Percentiles rank a stretch among this genome's conserved stretches.
Evolutionary conservation across 2,888 invertebrate genomes (phyloP).

Genomic region (Drosophila aldrichi): DNA sequence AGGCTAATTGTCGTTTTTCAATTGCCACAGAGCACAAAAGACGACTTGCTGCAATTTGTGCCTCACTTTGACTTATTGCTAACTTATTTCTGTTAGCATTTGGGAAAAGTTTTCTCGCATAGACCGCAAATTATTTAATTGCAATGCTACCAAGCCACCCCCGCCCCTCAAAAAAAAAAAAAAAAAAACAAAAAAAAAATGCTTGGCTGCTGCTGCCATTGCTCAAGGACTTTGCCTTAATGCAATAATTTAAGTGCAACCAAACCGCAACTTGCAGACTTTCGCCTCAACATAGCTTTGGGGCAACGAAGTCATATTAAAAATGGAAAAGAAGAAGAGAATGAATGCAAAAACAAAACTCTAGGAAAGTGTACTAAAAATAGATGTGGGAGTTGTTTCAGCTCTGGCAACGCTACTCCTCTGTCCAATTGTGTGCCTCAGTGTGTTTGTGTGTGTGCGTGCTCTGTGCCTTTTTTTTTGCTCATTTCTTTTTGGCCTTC

Average conservation of each 20-base stretch:
- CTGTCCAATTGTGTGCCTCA: background rate
- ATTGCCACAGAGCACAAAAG: slow-evolving; percentile 56
- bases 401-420: slow-evolving; percentile 25
- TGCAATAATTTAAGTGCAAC: slow-evolving; percentile 80
- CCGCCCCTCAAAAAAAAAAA: background rate
- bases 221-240: slow-evolving; percentile 70
- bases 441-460: background rate
- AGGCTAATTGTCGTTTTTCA: slow-evolving; percentile 77
- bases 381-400: slow-evolving; percentile 57
- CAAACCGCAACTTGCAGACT: slow-evolving; percentile 69
- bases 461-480: background rate
- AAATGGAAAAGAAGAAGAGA: slow-evolving; percentile 50
- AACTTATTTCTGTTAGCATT: slow-evolving; percentile 56
- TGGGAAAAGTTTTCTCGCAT: slow-evolving; percentile 57
- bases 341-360: slow-evolving; percentile 23
- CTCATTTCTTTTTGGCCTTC: slow-evolving; percentile 44
- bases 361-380: slow-evolving; percentile 13
- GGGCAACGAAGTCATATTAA: slow-evolving; percentile 70
- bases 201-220: slow-evolving; percentile 34
- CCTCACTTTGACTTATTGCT: slow-evolving; percentile 38
- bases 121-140: slow-evolving; percentile 79
- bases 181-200: slow-evolving; percentile 21
- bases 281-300: slow-evolving; percentile 27
- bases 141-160: slow-evolving; percentile 39
- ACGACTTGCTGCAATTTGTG: slow-evolving; percentile 40